Base-by-base conservation (phyloP, 2,113 vertebrate species). In the Dicentrarchus labrax region DNA sequence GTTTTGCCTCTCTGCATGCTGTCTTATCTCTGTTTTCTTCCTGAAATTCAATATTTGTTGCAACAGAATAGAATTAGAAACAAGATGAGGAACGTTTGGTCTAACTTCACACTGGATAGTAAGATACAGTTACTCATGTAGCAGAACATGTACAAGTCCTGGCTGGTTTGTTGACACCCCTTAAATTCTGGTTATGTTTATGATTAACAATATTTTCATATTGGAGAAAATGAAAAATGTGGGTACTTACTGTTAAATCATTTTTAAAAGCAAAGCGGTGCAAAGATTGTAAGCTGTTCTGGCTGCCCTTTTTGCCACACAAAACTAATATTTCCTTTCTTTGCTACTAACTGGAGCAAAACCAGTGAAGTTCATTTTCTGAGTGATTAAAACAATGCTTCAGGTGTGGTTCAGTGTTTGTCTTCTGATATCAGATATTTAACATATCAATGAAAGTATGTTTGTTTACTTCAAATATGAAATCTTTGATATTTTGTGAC, bases 31-130 rank as follows among this genome's bases (percentile, higher is more conserved):
- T 60, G 53, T 77, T 71, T 76, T 66, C 64, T 73, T 76, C 72
- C 59, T 87, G 60, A 71, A 67, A 67, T 77, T 54, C 56, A 65
- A n/a, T 84, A 45, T 77, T 80, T 72, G 48, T 72, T 50, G 50
- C 59, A 53, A 56, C 47, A 66, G 60, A 60, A 72, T 65, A 38
- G 47, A 68, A 21, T 76, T 57, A 60, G 22, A 76, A 84, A 51
- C 66, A 72, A 78, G 61, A 89, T 85, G 72, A 87, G 89, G 82
- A 83, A 79, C 65, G 51, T 70, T 76, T 85, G 69, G 65, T 82
- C 53, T 68, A 21, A 83, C 24, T 47, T 90, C 78, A 88, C 91
- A 93, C 92, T 92, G 90, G 91, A 92, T 81, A 69, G 39, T 72
- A 16, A 77, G 67, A 75, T 54, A 36, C 16, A 86, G 64, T 75